Conservation (phyloP, 2,888 invertebrate genomes). For the Chrysotoxum bicinctum region DNA sequence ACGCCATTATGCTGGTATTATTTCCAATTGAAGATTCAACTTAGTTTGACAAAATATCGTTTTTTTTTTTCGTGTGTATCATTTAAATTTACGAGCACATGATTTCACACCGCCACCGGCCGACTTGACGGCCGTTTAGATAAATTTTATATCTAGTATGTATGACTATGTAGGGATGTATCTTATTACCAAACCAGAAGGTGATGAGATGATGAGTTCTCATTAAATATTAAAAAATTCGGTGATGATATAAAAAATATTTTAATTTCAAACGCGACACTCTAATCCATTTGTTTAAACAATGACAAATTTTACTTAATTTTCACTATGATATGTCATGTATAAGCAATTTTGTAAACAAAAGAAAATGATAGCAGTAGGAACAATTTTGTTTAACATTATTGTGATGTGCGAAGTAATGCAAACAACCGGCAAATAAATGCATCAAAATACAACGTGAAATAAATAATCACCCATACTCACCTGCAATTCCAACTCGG, state of each 20-base stretch:
- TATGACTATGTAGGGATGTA: background rate
- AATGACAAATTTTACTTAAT: slow-evolving; percentile 9
- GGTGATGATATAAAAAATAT: background rate
- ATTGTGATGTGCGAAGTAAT: slow-evolving; percentile 1
- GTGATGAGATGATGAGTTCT: background rate
- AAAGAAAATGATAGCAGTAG: background rate
- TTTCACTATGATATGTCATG: background rate
- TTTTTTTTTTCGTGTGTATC: background rate
- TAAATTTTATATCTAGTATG: background rate
- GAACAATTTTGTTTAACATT: slow-evolving; percentile 2
- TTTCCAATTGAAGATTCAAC: slow-evolving; percentile 9
- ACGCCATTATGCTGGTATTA: slow-evolving; percentile 5
- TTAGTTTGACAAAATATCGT: background rate
- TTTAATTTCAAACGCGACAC: background rate
- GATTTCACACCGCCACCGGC: background rate
- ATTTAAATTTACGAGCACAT: slow-evolving; percentile 1
- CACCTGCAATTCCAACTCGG: slow-evolving; percentile 6
- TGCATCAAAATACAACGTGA: slow-evolving; percentile 16
- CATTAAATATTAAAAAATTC: background rate
- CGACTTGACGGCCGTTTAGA: no score
- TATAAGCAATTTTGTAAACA: background rate
- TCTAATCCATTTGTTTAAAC: background rate
- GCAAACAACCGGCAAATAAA: background rate
- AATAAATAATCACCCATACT: slow-evolving; percentile 23
- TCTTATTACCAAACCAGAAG: background rate